A percentile compares a stretch with the other conserved stretches of the same genome.
These are phyloP conservation scores for Ecliptopera silaceata DNA, from an alignment of 2,888 invertebrate species.

Conservation along the genomic window DNA sequence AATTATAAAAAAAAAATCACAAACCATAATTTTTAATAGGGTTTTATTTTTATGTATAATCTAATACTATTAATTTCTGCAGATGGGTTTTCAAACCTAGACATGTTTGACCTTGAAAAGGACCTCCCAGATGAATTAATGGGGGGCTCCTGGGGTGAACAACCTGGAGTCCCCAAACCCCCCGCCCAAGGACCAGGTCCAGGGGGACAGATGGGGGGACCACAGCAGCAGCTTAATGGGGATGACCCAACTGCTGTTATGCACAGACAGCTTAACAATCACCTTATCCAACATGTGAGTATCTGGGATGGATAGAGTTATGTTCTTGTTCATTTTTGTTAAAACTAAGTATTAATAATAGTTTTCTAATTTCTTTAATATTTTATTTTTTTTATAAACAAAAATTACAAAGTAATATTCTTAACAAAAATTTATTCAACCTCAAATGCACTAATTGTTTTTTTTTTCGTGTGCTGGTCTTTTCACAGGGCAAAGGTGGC, in stretches of 20 bases:
- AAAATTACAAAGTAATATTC: too few species aligned
- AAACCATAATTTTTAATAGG: neutral
- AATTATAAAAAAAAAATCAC: neutral
- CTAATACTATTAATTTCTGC: slow-evolving; percentile 48
- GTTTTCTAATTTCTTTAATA: too few species aligned
- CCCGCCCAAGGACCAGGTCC: slow-evolving; percentile 93
- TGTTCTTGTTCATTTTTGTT: neutral
- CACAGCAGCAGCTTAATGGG: slow-evolving; percentile 86
- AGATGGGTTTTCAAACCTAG: slow-evolving; percentile 92
- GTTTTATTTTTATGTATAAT: neutral
- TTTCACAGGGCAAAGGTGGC: slow-evolving; percentile 86
- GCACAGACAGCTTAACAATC: slow-evolving; percentile 85
- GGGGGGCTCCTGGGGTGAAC: slow-evolving; percentile 90
- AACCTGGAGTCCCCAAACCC: slow-evolving; percentile 87
- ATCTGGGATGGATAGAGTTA: slow-evolving; percentile 52
- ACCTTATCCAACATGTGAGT: slow-evolving; percentile 86
- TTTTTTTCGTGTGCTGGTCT: slow-evolving; percentile 70
- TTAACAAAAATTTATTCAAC: neutral
- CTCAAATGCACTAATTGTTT: slow-evolving; percentile 56
- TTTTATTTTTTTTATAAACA: too few species aligned
- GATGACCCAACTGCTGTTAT: slow-evolving; percentile 85
- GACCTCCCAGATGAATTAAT: slow-evolving; percentile 96
- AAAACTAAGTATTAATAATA: too few species aligned
- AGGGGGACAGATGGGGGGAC: slow-evolving; percentile 82
- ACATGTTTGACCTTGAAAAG: slow-evolving; percentile 95